These are phyloP conservation scores for Pomatostomus ruficeps DNA, from an alignment of 2,113 vertebrate genomes.

Conservation along the genomic window DNA sequence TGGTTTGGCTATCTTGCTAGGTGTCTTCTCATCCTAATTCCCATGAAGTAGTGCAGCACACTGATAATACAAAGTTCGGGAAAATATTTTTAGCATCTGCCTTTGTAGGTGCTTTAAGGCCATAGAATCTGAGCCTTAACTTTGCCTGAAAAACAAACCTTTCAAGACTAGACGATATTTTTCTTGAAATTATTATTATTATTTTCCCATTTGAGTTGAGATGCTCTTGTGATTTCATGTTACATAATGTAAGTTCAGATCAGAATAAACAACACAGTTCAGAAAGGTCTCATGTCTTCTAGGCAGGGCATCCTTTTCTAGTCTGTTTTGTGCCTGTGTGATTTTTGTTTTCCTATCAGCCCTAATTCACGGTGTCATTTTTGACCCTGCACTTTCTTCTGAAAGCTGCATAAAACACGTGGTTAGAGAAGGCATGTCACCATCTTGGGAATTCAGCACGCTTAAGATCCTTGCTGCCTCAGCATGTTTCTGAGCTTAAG, in stretches of 20 bases:
- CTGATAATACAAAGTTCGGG: neutral
- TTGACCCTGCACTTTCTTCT: neutral
- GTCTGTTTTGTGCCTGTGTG: neutral
- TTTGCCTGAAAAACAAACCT: neutral
- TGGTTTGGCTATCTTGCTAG: neutral
- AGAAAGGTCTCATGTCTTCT: neutral
- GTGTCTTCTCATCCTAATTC: neutral
- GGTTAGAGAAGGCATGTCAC: neutral
- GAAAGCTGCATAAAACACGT: neutral
- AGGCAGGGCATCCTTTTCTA: neutral
- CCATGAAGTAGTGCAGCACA: neutral
- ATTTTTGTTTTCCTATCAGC: neutral
- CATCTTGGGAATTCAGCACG: neutral
- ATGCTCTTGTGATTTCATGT: neutral
- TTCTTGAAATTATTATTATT: neutral
- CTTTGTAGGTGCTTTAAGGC: neutral
- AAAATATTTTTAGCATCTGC: neutral
- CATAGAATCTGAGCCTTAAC: neutral
- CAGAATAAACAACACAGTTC: neutral
- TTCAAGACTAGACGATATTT: neutral
- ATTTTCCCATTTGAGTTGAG: neutral
- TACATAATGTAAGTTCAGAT: neutral
- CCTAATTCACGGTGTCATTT: neutral
- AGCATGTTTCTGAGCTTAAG: neutral
- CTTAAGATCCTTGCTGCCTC: neutral